Evolutionary conservation across 1,140 invertebrate species (phyloP), one percentile per base, ranked within the genome.

Genomic region (Drosophila suzukii): DNA sequence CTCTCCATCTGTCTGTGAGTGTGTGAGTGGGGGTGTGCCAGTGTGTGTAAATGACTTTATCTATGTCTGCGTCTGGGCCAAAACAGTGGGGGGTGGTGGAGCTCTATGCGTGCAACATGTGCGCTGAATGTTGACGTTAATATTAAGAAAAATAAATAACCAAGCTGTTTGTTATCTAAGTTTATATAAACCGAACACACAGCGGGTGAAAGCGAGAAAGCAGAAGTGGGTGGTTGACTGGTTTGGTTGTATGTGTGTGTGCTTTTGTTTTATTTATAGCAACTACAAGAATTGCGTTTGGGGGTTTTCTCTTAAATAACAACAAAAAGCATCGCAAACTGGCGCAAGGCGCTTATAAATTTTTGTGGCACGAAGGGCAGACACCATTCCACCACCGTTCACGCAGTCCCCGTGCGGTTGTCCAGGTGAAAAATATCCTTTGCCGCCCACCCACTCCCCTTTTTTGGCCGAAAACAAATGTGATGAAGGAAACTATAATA

Each of bases 121-220:
- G 84, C 84, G 84, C 84, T 84, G 84, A 89, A 89, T 89, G 84
- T 89, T 89, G 84, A 89, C 84, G 85, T 89, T 89, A 89, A 89
- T 89, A 89, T 89, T 89, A 89, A 84, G 85, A 89, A 89, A 89
- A 89, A 89, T 89, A 89, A 89, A 89, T 89, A 89, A 89, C 84
- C 84, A 81, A 89, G 84, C 84, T 89, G 84, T 89, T 89, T 89
- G 84, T 90, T 89, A 89, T 89, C 84, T 89, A 84, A 89, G 81
- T 89, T 89, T 89, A 89, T 89, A 90, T 89, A 89, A 89, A 84
- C 80, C 86, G 77, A 78, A 60, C 75, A 65, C 75, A 72, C 75
- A 73, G 59, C 70, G 39, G 46, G 32, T 15, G 24, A 34, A 41
- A 34, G 24, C 10, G 34, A 13, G 11, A 47, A 17, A 30, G 24